A percentile compares a stretch with the other conserved stretches of the same genome.
Evolutionary conservation across 2,113 vertebrate species (phyloP).

Genomic region (Salvelinus fontinalis): DNA sequence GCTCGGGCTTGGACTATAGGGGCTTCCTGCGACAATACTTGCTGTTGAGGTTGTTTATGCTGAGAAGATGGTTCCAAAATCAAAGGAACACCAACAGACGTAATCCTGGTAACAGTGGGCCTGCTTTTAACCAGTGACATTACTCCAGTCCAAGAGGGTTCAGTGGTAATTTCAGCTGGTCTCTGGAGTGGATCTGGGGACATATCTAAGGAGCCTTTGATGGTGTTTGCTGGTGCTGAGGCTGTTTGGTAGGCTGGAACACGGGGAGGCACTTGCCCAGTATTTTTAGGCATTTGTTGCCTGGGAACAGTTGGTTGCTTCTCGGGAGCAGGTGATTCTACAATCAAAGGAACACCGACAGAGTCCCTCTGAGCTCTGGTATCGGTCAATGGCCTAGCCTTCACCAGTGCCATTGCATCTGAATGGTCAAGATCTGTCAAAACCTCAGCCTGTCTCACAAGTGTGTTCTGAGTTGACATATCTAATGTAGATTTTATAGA

Average conservation of each 20-base stretch:
- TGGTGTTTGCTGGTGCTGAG: slow-evolving; percentile 59
- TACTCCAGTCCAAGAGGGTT: slow-evolving; percentile 26
- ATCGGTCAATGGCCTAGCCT: background rate
- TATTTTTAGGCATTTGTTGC: background rate
- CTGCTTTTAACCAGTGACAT: slow-evolving; percentile 53
- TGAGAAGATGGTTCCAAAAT: slow-evolving; percentile 44
- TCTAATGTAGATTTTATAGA: slow-evolving; percentile 13
- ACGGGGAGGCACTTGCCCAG: background rate
- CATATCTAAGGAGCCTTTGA: slow-evolving; percentile 67
- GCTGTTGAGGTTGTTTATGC: slow-evolving; percentile 7
- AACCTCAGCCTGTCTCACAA: background rate
- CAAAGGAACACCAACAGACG: slow-evolving; percentile 53
- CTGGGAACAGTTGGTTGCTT: background rate
- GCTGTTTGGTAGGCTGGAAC: slow-evolving; percentile 5
- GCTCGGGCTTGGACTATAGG: slow-evolving; percentile 1
- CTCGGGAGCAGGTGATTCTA: background rate
- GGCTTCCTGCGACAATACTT: background rate
- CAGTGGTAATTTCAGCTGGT: slow-evolving; percentile 10
- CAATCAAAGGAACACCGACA: slow-evolving; percentile 15
- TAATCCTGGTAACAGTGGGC: slow-evolving; percentile 6
- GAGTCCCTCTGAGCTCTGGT: background rate
- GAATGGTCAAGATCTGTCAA: background rate
- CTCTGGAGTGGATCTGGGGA: slow-evolving; percentile 48
- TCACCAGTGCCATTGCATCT: slow-evolving; percentile 15
- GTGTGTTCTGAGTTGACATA: slow-evolving; percentile 1